Conservation (phyloP, 1,140 invertebrate genomes). For the Physella acuta region DNA sequence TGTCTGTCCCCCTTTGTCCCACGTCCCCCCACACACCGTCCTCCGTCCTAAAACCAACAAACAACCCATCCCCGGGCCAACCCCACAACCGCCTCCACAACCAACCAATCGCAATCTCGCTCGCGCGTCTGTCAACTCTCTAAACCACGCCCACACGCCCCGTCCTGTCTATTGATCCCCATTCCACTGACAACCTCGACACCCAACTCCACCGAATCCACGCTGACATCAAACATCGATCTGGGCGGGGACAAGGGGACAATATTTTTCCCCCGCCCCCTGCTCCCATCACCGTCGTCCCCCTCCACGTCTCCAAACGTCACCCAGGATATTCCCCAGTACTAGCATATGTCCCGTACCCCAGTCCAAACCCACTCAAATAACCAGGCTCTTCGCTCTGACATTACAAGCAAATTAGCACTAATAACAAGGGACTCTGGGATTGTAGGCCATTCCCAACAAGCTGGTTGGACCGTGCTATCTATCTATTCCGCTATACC, state of each 20-base stretch:
- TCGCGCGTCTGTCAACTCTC: background rate
- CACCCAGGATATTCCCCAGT: background rate
- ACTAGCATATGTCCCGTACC: background rate
- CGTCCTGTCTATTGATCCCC: too few species aligned
- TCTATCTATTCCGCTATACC: constrained; percentile 22
- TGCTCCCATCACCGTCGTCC: background rate
- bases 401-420: constrained; percentile 23
- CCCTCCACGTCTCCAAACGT: background rate
- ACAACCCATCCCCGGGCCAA: too few species aligned
- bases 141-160: background rate
- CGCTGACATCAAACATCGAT: background rate
- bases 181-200: too few species aligned
- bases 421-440: constrained; percentile 19
- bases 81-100: too few species aligned
- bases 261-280: background rate
- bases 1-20: too few species aligned
- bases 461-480: background rate
- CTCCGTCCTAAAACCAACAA: too few species aligned
- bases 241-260: background rate
- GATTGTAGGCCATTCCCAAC: background rate
- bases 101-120: too few species aligned
- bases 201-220: background rate
- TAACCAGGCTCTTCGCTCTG: background rate
- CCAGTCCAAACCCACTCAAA: background rate
- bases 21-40: too few species aligned